These are phyloP conservation scores for Cromileptes altivelis DNA, from an alignment of 2,113 vertebrate species.

Conservation along the genomic window DNA sequence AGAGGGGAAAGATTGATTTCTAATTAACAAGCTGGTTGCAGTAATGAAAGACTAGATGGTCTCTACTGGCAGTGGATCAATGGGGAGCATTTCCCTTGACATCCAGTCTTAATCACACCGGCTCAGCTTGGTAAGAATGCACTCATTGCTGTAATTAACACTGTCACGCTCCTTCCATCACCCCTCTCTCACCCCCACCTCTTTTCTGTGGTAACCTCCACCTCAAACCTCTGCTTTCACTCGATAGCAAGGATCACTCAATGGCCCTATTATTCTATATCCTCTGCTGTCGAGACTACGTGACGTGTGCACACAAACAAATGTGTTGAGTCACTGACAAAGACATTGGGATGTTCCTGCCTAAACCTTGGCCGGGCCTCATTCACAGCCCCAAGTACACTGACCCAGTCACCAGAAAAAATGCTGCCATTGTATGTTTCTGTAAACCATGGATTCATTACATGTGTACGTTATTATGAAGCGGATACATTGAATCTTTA, in stretches of 20 bases:
- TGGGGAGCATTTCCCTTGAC: conserved; percentile 70
- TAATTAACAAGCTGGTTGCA: conserved; percentile 78
- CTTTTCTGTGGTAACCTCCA: conserved; percentile 41
- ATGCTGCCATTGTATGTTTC: too few relatives aligned
- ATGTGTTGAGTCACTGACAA: conserved; percentile 32
- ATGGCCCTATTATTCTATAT: neutral
- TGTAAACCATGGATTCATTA: too few relatives aligned
- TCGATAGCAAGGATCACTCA: conserved; percentile 13
- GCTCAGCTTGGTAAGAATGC: conserved; percentile 58
- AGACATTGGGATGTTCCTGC: neutral
- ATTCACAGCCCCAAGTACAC: neutral
- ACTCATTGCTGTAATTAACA: conserved; percentile 71
- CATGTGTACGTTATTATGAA: too few relatives aligned
- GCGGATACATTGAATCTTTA: too few relatives aligned
- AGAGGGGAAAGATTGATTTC: conserved; percentile 74
- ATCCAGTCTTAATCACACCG: conserved; percentile 75
- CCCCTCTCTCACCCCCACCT: conserved; percentile 6
- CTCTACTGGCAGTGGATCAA: conserved; percentile 74
- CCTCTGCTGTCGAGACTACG: conserved; percentile 12
- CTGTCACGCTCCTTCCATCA: conserved; percentile 38
- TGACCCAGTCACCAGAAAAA: too few relatives aligned
- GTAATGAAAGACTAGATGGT: conserved; percentile 78
- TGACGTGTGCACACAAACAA: neutral
- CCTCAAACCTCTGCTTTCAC: conserved; percentile 44
- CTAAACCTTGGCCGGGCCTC: neutral